phyloP scores from a whole-genome alignment of 2,113 vertebrate genomes.

The Caranx ignobilis region DNA sequence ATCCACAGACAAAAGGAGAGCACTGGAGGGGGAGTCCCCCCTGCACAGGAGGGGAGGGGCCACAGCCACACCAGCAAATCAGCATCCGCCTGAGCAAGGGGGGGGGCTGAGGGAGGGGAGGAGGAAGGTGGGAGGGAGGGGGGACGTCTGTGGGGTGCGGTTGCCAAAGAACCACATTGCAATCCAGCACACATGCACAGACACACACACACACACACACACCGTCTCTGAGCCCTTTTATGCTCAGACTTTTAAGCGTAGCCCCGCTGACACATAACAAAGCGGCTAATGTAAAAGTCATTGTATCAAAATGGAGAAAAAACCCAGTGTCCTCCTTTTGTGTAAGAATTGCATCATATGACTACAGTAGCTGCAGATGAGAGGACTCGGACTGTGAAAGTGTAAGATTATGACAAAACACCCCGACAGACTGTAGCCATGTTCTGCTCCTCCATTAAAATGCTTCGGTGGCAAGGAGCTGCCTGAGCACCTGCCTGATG shows the following conservation, averaged over 20 bases:
- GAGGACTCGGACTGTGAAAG: not conserved
- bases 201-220: slow-evolving; percentile 13
- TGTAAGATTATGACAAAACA: not conserved
- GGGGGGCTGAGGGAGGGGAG: slow-evolving; percentile 7
- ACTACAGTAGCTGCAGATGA: not conserved
- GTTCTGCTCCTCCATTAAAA: slow-evolving; percentile 34
- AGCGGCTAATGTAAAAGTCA: slow-evolving; percentile 31
- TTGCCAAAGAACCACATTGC: slow-evolving; percentile 73
- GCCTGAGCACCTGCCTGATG: slow-evolving; percentile 78
- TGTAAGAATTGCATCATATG: not conserved
- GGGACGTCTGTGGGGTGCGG: slow-evolving; percentile 64
- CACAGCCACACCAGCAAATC: slow-evolving; percentile 71
- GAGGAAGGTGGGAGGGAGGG: not conserved
- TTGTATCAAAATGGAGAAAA: slow-evolving; percentile 18
- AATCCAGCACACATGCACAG: slow-evolving; percentile 47
- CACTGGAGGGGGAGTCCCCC: slow-evolving; percentile 61
- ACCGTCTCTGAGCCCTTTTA: slow-evolving; percentile 37
- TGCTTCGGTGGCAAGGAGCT: slow-evolving; percentile 25
- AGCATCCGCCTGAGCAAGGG: slow-evolving; percentile 43
- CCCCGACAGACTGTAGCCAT: not conserved
- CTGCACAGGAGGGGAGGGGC: slow-evolving; percentile 69
- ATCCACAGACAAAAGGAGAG: slow-evolving; percentile 84
- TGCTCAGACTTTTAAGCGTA: slow-evolving; percentile 46
- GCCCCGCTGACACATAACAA: slow-evolving; percentile 37
- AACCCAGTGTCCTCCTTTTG: not conserved